Percentiles rank a stretch among this genome's conserved stretches.
These are phyloP conservation scores for Pseudobourletiella spinata DNA, from an alignment of 1,140 invertebrate species.

Conservation along the genomic window DNA sequence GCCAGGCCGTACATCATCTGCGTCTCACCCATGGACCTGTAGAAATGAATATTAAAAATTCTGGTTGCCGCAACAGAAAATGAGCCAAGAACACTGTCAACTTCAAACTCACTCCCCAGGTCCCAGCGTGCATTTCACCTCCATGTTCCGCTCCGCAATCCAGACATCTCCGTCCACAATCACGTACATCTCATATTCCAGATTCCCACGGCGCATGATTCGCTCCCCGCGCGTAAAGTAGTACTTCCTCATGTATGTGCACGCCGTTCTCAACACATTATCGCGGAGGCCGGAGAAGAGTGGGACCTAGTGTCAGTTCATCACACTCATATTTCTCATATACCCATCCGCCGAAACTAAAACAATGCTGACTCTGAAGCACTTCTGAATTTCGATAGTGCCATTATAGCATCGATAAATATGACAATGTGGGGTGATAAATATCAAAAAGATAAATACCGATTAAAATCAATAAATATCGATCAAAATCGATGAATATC, in stretches of 20 bases:
- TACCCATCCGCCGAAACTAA: no score
- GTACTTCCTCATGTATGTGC: constrained; percentile 6
- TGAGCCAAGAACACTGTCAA: background rate
- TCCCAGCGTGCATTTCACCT: constrained; percentile 7
- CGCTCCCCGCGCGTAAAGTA: constrained; percentile 10
- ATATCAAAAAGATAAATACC: no score
- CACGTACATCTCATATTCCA: constrained; percentile 20
- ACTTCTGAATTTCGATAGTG: no score
- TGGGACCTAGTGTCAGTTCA: background rate
- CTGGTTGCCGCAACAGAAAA: background rate
- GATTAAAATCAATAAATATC: no score
- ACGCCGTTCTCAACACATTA: constrained; percentile 1
- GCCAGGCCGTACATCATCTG: background rate
- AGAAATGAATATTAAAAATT: background rate
- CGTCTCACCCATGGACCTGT: background rate
- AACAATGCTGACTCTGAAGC: no score
- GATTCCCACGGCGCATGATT: constrained; percentile 17
- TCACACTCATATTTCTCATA: no score
- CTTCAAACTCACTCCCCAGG: constrained; percentile 13
- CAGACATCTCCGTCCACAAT: constrained; percentile 18
- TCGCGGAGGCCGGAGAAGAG: constrained; percentile 2
- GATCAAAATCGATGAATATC: no score
- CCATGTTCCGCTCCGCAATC: constrained; percentile 13
- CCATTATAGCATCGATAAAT: no score
- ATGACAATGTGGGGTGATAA: no score